Percentiles rank a stretch among this genome's conserved stretches.
Conservation (phyloP, 2,888 invertebrate genomes). For the Polydrusus pterygomalis region DNA sequence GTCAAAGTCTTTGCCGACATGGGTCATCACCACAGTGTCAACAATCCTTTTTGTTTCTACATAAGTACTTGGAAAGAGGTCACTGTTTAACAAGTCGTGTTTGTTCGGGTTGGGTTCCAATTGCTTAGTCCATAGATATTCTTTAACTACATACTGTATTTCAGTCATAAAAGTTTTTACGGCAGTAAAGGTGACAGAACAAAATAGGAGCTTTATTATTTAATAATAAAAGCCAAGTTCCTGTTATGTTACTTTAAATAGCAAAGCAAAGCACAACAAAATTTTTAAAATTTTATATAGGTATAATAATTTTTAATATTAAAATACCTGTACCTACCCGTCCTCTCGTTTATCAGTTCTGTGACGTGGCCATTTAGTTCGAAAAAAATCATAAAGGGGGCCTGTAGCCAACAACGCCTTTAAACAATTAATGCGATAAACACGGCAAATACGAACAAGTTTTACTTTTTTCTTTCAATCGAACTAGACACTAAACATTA, state of each 20-base stretch:
- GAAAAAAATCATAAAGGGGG: too few species aligned
- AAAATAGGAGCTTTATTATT: not conserved
- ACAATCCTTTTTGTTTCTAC: constrained; percentile 29
- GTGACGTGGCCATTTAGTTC: too few species aligned
- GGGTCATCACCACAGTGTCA: constrained; percentile 26
- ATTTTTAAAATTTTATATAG: too few species aligned
- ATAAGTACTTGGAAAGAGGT: not conserved
- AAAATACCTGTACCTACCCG: too few species aligned
- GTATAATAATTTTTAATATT: too few species aligned
- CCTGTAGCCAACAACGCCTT: too few species aligned
- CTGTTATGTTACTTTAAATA: too few species aligned
- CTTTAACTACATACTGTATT: not conserved
- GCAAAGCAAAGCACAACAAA: too few species aligned
- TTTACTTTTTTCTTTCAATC: not conserved
- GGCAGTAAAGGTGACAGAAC: not conserved
- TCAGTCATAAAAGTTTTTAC: not conserved
- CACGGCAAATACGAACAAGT: not conserved
- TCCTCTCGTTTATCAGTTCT: too few species aligned
- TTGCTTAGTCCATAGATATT: constrained; percentile 6
- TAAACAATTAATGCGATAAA: constrained; percentile 4
- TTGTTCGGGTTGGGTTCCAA: constrained; percentile 13
- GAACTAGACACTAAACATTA: too few species aligned
- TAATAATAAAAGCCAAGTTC: too few species aligned
- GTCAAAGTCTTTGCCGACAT: constrained; percentile 26
- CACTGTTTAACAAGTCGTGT: constrained; percentile 13